Conservation (phyloP, 2,113 vertebrate genomes). For the Strix uralensis region DNA sequence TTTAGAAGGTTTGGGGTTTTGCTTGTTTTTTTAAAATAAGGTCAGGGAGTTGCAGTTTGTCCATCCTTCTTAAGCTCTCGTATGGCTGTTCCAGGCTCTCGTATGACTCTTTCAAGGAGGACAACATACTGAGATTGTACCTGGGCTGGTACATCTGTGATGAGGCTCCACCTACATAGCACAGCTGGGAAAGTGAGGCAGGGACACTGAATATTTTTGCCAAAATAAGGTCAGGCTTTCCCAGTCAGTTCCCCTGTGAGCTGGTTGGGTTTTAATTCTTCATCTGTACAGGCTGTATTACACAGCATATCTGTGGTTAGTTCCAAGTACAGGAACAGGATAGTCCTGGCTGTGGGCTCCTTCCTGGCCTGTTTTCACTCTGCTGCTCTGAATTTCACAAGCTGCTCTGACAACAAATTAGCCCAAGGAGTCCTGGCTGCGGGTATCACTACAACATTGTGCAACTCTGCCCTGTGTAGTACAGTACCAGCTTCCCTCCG, state of each 20-base stretch:
- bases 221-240: neutral
- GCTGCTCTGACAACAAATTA: neutral
- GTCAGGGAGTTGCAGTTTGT: neutral
- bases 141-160: neutral
- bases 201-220: neutral
- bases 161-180: neutral
- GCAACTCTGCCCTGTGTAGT: neutral
- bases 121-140: fast-evolving
- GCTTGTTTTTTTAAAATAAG: neutral
- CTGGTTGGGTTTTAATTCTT: neutral
- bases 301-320: neutral
- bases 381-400: neutral
- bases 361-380: neutral
- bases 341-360: neutral
- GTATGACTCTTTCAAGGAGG: neutral
- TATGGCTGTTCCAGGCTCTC: neutral
- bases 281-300: neutral
- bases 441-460: neutral
- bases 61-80: neutral
- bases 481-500: neutral
- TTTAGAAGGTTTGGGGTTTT: neutral
- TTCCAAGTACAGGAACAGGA: neutral
- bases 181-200: neutral
- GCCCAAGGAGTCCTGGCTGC: neutral
- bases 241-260: neutral